These are phyloP conservation scores for Tamandua tetradactyla DNA, from an alignment of 2,797 vertebrate genomes.

Conservation along the genomic window DNA sequence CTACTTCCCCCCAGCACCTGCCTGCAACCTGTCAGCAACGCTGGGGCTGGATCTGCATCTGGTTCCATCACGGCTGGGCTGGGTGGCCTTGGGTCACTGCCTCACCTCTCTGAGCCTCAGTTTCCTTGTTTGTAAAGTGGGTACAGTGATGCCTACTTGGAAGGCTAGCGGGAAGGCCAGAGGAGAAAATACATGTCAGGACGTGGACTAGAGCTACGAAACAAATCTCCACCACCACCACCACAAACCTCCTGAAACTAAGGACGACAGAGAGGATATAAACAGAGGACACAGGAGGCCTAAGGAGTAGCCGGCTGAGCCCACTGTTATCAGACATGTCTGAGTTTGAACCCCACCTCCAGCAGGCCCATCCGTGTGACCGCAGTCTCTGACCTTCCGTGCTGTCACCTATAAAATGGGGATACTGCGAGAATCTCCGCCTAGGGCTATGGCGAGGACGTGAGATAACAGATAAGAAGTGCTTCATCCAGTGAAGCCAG, in stretches of 20 bases:
- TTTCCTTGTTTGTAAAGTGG: neutral
- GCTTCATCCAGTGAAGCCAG: neutral
- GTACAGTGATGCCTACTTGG: neutral
- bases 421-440: neutral
- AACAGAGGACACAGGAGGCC: neutral
- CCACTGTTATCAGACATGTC: neutral
- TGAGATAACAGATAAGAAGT: fast-evolving
- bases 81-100: neutral
- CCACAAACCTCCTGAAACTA: neutral
- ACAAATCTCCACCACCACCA: no score
- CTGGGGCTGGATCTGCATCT: neutral
- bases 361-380: fast-evolving
- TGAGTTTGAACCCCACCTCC: neutral
- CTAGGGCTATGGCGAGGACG: neutral
- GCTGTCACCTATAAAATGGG: neutral
- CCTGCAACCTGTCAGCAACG: neutral
- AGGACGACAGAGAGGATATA: neutral
- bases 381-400: neutral
- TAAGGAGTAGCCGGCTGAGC: neutral
- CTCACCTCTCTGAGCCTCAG: neutral
- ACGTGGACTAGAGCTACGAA: neutral
- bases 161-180: neutral
- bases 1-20: neutral
- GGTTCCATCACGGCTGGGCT: neutral
- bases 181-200: neutral